These are phyloP conservation scores for Leptinotarsa rubiginosa DNA, from an alignment of 2,888 invertebrate species.

Conservation along the genomic window DNA sequence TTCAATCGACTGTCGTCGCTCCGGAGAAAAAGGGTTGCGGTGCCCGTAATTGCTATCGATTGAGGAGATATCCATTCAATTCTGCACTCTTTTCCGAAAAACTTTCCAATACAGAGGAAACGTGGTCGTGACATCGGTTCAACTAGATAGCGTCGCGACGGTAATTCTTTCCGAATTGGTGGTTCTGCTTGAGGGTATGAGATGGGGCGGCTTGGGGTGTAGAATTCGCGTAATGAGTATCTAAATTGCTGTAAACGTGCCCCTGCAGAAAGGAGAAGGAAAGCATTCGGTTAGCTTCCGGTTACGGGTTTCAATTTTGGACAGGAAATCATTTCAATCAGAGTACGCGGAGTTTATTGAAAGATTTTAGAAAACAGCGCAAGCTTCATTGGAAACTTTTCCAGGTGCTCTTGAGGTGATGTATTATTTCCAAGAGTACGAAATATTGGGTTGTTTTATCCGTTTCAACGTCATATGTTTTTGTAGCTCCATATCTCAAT, in stretches of 20 bases:
- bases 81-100: slow-evolving; percentile 20
- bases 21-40: slow-evolving; percentile 13
- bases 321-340: not conserved
- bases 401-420: no score
- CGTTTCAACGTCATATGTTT: no score
- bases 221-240: not conserved
- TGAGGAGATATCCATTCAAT: slow-evolving; percentile 23
- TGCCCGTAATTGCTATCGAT: slow-evolving; percentile 33
- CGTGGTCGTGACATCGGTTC: slow-evolving; percentile 33
- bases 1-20: slow-evolving; percentile 17
- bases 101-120: slow-evolving; percentile 25
- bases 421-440: no score
- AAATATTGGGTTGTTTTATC: no score
- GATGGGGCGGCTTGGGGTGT: not conserved
- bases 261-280: not conserved
- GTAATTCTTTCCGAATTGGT: slow-evolving; percentile 32
- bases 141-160: slow-evolving; percentile 26
- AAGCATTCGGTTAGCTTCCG: slow-evolving; percentile 1
- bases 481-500: no score
- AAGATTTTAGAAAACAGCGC: no score
- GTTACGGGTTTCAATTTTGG: not conserved
- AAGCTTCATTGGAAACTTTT: no score
- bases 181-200: slow-evolving; percentile 11
- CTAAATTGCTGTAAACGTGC: not conserved
- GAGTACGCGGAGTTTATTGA: not conserved